A percentile compares a stretch with the other conserved stretches of the same genome.
These are phyloP conservation scores for Mactra quadrangularis DNA, from an alignment of 1,140 invertebrate genomes.

Conservation along the genomic window DNA sequence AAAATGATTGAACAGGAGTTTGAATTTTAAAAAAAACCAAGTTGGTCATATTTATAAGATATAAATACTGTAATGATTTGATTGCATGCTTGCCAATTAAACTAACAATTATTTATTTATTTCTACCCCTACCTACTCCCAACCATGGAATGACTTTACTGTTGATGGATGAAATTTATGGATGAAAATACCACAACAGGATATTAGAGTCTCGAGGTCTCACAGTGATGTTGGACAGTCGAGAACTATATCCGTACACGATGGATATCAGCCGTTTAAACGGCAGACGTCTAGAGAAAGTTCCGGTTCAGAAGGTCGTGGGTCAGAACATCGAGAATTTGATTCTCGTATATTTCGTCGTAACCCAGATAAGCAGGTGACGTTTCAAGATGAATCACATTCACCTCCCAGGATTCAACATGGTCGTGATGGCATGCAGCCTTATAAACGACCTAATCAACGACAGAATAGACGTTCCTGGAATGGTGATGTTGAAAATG, in stretches of 20 bases:
- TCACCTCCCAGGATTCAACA: conserved; percentile 52
- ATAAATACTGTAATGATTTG: too few species aligned
- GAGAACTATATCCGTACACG: conserved; percentile 48
- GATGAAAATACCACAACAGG: conserved; percentile 1
- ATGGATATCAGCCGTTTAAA: conserved; percentile 38
- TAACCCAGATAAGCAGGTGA: conserved; percentile 45
- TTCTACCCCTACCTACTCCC: background rate
- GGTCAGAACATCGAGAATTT: conserved; percentile 29
- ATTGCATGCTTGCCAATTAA: background rate
- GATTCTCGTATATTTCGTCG: conserved; percentile 61
- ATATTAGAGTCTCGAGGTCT: conserved; percentile 57
- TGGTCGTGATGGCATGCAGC: conserved; percentile 26
- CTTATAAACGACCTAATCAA: conserved; percentile 40
- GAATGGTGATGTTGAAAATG: conserved; percentile 37
- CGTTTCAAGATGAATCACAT: conserved; percentile 35
- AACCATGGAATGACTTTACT: background rate
- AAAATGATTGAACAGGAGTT: too few species aligned
- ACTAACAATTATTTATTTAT: conserved; percentile 41
- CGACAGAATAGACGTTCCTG: conserved; percentile 23
- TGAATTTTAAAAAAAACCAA: too few species aligned
- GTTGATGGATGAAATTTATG: too few species aligned
- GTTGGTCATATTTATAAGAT: too few species aligned
- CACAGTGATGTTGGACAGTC: conserved; percentile 58
- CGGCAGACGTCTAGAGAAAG: conserved; percentile 48
- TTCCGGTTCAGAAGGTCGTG: conserved; percentile 44